Evolutionary conservation across 2,113 vertebrate species (phyloP).

Genomic region (Halcyon malimbica): DNA sequence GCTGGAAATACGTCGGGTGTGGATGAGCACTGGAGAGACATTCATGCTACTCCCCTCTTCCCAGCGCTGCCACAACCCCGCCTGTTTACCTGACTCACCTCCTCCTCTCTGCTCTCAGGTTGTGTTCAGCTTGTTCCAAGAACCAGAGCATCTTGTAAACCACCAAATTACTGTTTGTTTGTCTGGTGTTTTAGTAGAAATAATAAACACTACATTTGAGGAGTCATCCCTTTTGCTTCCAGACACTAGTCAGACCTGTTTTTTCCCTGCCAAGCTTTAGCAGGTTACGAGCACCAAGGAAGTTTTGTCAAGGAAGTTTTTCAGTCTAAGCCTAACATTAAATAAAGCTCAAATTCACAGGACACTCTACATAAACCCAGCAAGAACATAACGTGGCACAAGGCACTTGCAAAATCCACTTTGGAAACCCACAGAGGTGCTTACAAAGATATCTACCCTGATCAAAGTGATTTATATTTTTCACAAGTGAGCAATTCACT

Average conservation of each 20-base stretch:
- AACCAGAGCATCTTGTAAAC: background rate
- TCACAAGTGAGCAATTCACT: conserved; percentile 47
- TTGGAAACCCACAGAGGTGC: background rate
- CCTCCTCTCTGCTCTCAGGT: background rate
- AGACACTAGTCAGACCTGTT: background rate
- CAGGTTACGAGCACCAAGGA: background rate
- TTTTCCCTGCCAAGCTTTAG: background rate
- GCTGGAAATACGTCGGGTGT: background rate
- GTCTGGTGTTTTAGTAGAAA: background rate
- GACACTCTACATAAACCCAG: background rate
- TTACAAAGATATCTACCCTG: background rate
- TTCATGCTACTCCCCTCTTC: too few species aligned
- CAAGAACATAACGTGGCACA: background rate
- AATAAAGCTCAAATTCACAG: background rate
- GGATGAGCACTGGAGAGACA: rapidly evolving
- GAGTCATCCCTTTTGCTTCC: background rate
- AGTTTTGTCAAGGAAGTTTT: conserved; percentile 1
- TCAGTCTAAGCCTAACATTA: background rate
- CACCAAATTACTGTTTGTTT: background rate
- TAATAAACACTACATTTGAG: background rate
- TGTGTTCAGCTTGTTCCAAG: background rate
- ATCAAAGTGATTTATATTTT: conserved; percentile 39
- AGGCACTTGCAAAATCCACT: background rate
- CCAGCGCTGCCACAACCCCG: background rate
- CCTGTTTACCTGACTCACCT: background rate